Conservation (phyloP, 1,140 invertebrate species). For the Leptinotarsa texana region DNA sequence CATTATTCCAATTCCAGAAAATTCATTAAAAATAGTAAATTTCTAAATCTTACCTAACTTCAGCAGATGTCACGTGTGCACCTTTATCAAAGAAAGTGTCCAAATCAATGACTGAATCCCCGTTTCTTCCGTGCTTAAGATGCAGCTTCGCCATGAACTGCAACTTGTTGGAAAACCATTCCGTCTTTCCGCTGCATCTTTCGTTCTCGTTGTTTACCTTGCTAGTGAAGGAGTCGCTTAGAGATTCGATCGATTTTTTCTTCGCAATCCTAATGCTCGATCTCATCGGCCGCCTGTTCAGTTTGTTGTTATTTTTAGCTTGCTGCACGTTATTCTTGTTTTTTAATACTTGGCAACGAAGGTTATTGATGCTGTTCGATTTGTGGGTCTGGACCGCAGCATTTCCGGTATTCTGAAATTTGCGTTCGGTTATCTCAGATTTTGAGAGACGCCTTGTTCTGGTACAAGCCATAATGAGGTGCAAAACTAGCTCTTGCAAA, state of each 20-base stretch:
- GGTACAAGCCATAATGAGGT: too few species aligned
- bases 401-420: constrained; percentile 3
- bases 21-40: too few species aligned
- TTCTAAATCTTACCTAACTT: constrained; percentile 1
- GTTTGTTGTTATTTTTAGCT: constrained; percentile 30
- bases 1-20: too few species aligned
- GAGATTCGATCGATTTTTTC: constrained; percentile 42
- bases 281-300: constrained; percentile 39
- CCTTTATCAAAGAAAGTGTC: constrained; percentile 29
- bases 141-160: constrained; percentile 45
- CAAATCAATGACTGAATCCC: constrained; percentile 26
- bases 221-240: constrained; percentile 37
- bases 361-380: background rate
- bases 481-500: too few species aligned
- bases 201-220: constrained; percentile 35
- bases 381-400: background rate
- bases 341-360: constrained; percentile 4
- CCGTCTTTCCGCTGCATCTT: background rate
- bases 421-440: background rate
- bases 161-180: constrained; percentile 41
- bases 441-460: too few species aligned
- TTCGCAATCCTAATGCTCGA: constrained; percentile 48
- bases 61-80: background rate
- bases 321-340: constrained; percentile 13
- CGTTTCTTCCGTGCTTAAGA: constrained; percentile 37